Conservation (phyloP, 2,113 vertebrate genomes). For the Colistium nudipinnis region DNA sequence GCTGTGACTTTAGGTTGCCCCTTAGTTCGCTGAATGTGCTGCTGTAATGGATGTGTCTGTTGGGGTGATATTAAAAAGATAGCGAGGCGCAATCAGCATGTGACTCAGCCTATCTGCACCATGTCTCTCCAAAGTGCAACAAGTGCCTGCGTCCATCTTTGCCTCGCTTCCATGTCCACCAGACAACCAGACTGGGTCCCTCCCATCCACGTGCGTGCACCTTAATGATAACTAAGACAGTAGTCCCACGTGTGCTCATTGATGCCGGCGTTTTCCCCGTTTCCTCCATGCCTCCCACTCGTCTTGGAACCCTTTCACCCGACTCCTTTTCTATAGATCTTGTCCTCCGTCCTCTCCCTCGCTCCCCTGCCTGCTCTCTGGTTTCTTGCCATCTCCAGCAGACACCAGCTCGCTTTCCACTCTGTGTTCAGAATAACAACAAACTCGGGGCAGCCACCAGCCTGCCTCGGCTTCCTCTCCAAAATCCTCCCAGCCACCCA, state of each 20-base stretch:
- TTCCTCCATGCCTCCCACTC: conserved; percentile 42
- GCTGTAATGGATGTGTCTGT: conserved; percentile 27
- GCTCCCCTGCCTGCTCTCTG: conserved; percentile 56
- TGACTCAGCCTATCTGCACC: conserved; percentile 35
- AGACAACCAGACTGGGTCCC: conserved; percentile 23
- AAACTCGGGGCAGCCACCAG: conserved; percentile 63
- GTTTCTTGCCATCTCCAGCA: conserved; percentile 65
- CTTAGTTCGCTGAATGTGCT: conserved; percentile 34
- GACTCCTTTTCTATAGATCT: conserved; percentile 42
- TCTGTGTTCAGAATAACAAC: conserved; percentile 78
- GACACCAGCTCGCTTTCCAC: conserved; percentile 68
- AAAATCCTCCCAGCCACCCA: conserved; percentile 56
- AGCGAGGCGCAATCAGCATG: conserved; percentile 16
- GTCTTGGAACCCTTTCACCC: conserved; percentile 52
- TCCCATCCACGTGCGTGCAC: conserved; percentile 40
- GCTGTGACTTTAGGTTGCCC: conserved; percentile 19
- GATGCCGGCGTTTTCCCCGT: conserved; percentile 28
- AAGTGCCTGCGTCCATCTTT: conserved; percentile 76
- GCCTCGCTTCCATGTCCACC: conserved; percentile 82
- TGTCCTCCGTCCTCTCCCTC: conserved; percentile 57
- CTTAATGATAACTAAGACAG: conserved; percentile 52
- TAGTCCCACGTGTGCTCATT: conserved; percentile 9
- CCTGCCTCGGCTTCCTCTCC: conserved; percentile 60
- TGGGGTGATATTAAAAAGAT: conserved; percentile 39
- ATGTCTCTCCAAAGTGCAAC: conserved; percentile 70